These are phyloP conservation scores for Sebastes oblongus DNA, from an alignment of 2,797 vertebrate genomes.

Conservation along the genomic window DNA sequence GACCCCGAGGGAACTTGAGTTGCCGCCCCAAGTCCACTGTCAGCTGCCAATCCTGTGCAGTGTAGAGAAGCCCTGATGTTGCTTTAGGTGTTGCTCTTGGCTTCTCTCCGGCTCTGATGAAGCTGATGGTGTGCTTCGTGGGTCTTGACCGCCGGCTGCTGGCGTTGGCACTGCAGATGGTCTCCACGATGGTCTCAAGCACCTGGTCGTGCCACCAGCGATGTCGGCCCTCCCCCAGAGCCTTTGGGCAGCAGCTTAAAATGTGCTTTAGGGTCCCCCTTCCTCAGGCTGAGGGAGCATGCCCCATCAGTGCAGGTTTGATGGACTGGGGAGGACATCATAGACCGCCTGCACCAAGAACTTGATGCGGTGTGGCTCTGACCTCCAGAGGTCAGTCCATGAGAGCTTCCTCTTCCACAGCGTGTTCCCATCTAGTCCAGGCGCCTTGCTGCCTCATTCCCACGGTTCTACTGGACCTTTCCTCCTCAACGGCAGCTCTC, in stretches of 20 bases:
- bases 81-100: too few species aligned
- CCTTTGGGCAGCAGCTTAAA: not conserved
- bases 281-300: not conserved
- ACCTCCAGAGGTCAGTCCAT: not conserved
- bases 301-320: not conserved
- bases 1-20: too few species aligned
- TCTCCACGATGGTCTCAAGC: too few species aligned
- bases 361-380: not conserved
- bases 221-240: not conserved
- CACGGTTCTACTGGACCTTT: not conserved
- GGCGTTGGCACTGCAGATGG: too few species aligned
- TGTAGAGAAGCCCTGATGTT: too few species aligned
- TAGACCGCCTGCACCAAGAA: not conserved
- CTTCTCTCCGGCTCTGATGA: too few species aligned
- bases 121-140: too few species aligned
- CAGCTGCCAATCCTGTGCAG: too few species aligned
- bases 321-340: not conserved
- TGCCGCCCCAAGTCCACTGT: too few species aligned
- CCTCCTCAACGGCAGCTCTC: not conserved
- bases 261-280: not conserved
- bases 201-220: too few species aligned
- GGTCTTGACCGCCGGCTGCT: too few species aligned
- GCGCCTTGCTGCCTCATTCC: not conserved
- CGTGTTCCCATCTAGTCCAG: not conserved
- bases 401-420: not conserved